phyloP scores from a whole-genome alignment of 2,888 invertebrate species.

The Urechis unicinctus region DNA sequence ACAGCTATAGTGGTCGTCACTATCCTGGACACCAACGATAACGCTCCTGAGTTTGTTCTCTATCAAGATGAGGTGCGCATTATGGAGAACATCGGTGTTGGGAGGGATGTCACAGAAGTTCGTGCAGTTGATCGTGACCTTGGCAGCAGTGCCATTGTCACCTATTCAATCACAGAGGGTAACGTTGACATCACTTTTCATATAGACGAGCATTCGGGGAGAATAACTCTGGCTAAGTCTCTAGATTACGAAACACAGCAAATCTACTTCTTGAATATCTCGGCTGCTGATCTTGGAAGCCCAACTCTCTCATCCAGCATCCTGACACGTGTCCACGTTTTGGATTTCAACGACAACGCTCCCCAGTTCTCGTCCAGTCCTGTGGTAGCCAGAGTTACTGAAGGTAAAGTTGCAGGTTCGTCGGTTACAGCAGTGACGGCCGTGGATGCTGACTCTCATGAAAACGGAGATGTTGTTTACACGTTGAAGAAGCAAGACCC shows the following conservation, averaged over 20 bases:
- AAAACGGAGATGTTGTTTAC: constrained; percentile 82
- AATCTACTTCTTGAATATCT: constrained; percentile 75
- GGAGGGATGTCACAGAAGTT: constrained; percentile 31
- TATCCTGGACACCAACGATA: constrained; percentile 90
- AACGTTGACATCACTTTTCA: constrained; percentile 57
- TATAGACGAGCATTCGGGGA: constrained; percentile 73
- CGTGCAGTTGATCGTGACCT: constrained; percentile 59
- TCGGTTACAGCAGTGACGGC: constrained; percentile 51
- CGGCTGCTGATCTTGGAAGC: constrained; percentile 63
- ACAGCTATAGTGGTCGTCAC: constrained; percentile 63
- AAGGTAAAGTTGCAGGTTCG: constrained; percentile 75
- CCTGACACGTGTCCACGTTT: constrained; percentile 61
- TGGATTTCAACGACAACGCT: constrained; percentile 90
- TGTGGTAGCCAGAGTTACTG: constrained; percentile 77
- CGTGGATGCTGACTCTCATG: constrained; percentile 64
- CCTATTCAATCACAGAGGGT: constrained; percentile 80
- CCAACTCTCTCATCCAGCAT: constrained; percentile 66
- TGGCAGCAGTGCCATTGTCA: constrained; percentile 79
- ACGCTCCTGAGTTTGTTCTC: constrained; percentile 70
- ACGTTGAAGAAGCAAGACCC: constrained; percentile 68
- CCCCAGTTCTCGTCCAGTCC: constrained; percentile 83
- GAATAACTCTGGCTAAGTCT: constrained; percentile 84
- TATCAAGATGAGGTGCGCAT: constrained; percentile 24
- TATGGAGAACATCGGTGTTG: constrained; percentile 29
- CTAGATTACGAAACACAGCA: constrained; percentile 83